Evolutionary conservation across 2,113 vertebrate genomes (phyloP).

Genomic region (Neomonachus schauinslandi): DNA sequence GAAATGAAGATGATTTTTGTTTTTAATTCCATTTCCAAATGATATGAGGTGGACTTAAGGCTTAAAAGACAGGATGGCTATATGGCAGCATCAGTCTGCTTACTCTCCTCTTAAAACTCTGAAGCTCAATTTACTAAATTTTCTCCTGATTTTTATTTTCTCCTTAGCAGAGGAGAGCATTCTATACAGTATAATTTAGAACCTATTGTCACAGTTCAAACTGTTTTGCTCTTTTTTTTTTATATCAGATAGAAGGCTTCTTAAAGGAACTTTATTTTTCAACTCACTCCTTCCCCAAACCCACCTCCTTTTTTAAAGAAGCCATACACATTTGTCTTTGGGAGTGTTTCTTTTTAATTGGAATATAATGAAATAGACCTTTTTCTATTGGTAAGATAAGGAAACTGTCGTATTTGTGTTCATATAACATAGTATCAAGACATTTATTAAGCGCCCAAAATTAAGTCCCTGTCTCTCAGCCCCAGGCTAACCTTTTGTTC

Average conservation of each 20-base stretch:
- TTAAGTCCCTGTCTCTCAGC: neutral
- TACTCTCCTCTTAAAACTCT: neutral
- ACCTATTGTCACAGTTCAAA: neutral
- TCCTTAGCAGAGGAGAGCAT: neutral
- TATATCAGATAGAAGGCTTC: neutral
- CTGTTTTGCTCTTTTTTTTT: neutral
- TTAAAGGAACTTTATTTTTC: neutral
- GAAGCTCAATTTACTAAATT: neutral
- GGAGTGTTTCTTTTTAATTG: neutral
- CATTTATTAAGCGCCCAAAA: neutral
- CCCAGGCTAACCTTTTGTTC: neutral
- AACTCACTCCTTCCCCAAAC: neutral
- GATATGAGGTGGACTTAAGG: neutral
- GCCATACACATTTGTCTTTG: neutral
- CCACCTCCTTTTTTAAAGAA: neutral
- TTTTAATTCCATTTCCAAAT: slow-evolving; percentile 9
- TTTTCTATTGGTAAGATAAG: neutral
- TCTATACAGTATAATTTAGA: neutral
- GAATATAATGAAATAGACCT: neutral
- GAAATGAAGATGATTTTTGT: neutral
- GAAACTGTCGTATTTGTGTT: neutral
- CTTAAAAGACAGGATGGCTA: neutral
- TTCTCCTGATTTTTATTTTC: slow-evolving; percentile 26
- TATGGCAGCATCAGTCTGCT: neutral
- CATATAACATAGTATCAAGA: neutral